Percentiles rank a stretch among this genome's conserved stretches.
phyloP scores from a whole-genome alignment of 2,113 vertebrate genomes.

The Alethe diademata region DNA sequence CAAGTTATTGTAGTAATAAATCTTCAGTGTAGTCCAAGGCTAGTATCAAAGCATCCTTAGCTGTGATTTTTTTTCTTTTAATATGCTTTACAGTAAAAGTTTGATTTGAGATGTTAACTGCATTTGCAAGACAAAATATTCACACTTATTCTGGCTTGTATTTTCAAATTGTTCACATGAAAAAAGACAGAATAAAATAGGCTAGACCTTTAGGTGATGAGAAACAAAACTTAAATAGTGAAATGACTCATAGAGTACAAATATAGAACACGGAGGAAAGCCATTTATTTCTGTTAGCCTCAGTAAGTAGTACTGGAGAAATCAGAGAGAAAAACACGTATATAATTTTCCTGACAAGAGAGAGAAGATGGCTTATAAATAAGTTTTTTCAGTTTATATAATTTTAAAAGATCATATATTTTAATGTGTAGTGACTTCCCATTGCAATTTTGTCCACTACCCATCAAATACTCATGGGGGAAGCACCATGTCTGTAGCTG shows the following conservation, averaged over 20 bases:
- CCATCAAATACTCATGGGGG: fast-evolving
- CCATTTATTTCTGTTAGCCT: not conserved
- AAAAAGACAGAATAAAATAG: not conserved
- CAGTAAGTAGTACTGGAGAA: not conserved
- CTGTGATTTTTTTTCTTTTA: not conserved
- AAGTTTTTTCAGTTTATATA: not conserved
- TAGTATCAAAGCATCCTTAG: not conserved
- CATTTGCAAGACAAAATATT: not conserved
- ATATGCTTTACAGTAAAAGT: not conserved
- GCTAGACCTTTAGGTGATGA: not conserved
- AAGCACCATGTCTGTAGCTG: fast-evolving
- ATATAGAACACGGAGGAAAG: not conserved
- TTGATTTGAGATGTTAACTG: not conserved
- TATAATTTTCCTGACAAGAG: not conserved
- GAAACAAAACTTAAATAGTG: constrained; percentile 30
- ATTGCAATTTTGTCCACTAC: not conserved
- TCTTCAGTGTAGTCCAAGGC: not conserved
- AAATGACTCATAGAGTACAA: constrained; percentile 12
- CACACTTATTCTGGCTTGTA: not conserved
- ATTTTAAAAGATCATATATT: not conserved
- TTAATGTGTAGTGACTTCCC: not conserved
- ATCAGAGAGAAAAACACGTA: not conserved
- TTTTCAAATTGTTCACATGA: not conserved
- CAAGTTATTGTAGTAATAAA: not conserved
- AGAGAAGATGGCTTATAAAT: not conserved